Conservation (phyloP, 2,797 vertebrate species). For the Bovichtus variegatus region DNA sequence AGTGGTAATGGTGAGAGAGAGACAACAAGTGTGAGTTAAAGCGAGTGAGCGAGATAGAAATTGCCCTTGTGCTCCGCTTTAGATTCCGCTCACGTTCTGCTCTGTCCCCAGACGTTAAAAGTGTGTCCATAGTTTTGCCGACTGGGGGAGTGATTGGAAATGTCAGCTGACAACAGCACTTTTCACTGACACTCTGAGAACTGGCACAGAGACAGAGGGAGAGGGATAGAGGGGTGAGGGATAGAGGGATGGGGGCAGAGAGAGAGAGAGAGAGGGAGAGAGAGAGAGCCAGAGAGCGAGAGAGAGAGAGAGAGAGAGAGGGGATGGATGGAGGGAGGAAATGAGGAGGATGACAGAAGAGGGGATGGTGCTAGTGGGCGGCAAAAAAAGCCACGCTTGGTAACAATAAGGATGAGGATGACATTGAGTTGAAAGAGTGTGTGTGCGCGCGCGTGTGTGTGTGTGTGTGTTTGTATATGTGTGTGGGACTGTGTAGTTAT, state of each 20-base stretch:
- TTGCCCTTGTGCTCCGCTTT: conserved; percentile 72
- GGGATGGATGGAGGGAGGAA: conserved; percentile 53
- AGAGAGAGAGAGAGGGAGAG: conserved; percentile 50
- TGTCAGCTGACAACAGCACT: conserved; percentile 89
- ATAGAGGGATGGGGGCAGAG: neutral
- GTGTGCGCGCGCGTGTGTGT: conserved; percentile 15
- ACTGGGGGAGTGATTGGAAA: conserved; percentile 85
- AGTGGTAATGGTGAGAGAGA: neutral
- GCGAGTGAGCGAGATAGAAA: conserved; percentile 49
- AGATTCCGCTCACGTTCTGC: conserved; percentile 77
- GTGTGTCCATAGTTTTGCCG: conserved; percentile 83
- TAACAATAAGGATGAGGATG: conserved; percentile 61
- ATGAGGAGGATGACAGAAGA: conserved; percentile 64
- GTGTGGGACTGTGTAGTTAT: conserved; percentile 34
- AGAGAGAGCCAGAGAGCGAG: conserved; percentile 42
- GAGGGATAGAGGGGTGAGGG: neutral
- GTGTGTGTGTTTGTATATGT: conserved; percentile 15
- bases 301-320: conserved; percentile 48
- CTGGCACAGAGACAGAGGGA: conserved; percentile 74
- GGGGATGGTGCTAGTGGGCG: conserved; percentile 44
- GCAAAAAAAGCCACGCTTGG: conserved; percentile 41
- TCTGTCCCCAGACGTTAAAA: conserved; percentile 84
- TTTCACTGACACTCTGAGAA: conserved; percentile 85
- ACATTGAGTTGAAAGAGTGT: conserved; percentile 62
- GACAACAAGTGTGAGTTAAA: conserved; percentile 58